Base-by-base conservation (phyloP, 2,888 invertebrate genomes). In the Dryadula phaetusa region DNA sequence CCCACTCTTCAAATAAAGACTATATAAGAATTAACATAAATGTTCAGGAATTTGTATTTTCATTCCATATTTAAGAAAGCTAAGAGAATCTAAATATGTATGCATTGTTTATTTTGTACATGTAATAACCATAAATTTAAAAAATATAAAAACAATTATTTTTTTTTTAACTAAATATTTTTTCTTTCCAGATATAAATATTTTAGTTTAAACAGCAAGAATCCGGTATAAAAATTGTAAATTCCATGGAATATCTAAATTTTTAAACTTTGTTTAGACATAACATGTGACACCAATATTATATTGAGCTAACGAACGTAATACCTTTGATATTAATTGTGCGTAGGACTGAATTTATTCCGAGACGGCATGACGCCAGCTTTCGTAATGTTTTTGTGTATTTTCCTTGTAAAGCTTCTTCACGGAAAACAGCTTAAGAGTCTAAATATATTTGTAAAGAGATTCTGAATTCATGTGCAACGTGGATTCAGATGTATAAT, bases 321-420 rank as follows among this genome's bases (percentile, higher is more conserved):
- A 37, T 49, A 14, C 6, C 0, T 28, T 28, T 28, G 47, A 25
- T 1, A 7, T 6, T 4, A 25, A 25, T 47, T 47, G 14, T 22
- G 22, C 47, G 25, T n/a, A 6, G n/a, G 47, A 25, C 7, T 28
- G 49, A 42, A 28, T 4, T 52, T 12, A 10, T n/a, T 7, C 0
- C 49, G 49, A 52, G 49, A 52, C 49, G 4, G 49, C 49, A 8
- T 52, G 49, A 8, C 49, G 49, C 49, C 28, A 4, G 25, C 49
- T 10, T 16, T 28, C 28, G 49, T 52, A 16, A 8, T 52, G 7
- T 6, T 44, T 18, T 44, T 10, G 8, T 0, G 20, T 44, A 44
- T 44, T 44, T 44, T 20, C 3, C 8, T 37, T 1, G 8, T 8
- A 32, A 32, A 32, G 8, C 32, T 7, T n/a, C n/a, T n/a, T n/a